Evolutionary conservation across 2,113 vertebrate genomes (phyloP), one percentile per base, ranked within the genome.

Genomic region (Lampris incognitus): DNA sequence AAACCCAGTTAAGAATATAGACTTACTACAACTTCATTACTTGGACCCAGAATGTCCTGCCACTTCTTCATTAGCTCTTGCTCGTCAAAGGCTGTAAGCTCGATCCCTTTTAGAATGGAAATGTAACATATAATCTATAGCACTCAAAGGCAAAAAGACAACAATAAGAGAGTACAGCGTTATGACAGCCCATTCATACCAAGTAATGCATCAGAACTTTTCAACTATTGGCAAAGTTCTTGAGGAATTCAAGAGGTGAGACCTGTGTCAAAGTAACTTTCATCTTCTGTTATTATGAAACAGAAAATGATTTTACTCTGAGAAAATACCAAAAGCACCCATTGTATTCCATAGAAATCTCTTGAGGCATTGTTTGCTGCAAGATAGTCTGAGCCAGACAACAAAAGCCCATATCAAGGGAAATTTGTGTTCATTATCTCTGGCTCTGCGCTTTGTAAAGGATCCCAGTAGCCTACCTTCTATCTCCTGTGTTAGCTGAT

Each of bases 1-100:
- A 3, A 69, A 48, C 13, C 48, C 36, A 9, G 9, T 73, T 63
- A 48, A 52, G 66, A 72, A 50, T 48, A 9, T 3, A 77, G 61
- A 95, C 98, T 76, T 93, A 99, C 97, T 72, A 97, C 94, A 79
- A 99, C 94, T 92, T 98, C 96, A 74, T 96, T 97, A 88, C 94
- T 95, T 0, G 92, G 88, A 10, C 97, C 96, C 83, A 98, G 94
- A 88, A 95, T 93, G 64, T 89, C 93, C 87, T 96, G 94, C 98
- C 97, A 99, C 74, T 96, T 98, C 75, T 88, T 90, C 88, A 93
- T 89, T 1, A 91, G 66, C 59, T 93, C 91, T 48, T 94, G 91
- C 60, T 90, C 91, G 66, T 94, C 91, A 39, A 81, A 69, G 7
- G 62, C 11, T 5, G 87, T 91, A 8, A 88, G 80, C 65, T 69